These are phyloP conservation scores for Myotis findleyi DNA, from an alignment of 2,797 vertebrate genomes.

Conservation along the genomic window DNA sequence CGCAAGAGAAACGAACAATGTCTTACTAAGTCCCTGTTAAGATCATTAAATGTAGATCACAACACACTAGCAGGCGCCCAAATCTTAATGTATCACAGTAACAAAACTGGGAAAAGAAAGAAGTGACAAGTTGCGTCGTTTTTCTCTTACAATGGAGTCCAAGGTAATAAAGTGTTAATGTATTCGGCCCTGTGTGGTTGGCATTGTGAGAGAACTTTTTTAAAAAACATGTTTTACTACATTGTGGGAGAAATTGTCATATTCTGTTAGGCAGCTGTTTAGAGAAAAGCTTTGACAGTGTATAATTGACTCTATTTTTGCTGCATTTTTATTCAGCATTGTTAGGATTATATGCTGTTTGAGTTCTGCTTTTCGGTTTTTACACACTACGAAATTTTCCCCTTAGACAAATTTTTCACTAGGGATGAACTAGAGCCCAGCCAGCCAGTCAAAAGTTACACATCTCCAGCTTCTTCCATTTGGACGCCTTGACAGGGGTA, in stretches of 20 bases:
- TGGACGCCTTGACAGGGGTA: not conserved
- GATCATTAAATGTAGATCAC: constrained; percentile 90
- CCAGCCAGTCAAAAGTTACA: not conserved
- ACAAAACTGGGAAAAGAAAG: constrained; percentile 85
- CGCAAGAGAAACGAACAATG: constrained; percentile 85
- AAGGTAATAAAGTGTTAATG: constrained; percentile 89
- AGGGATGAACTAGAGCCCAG: not conserved
- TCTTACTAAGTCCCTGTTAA: constrained; percentile 87
- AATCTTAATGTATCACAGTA: constrained; percentile 87
- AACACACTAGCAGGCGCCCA: constrained; percentile 83
- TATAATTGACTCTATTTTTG: constrained; percentile 90
- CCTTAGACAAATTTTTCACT: constrained; percentile 50
- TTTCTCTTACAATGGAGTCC: constrained; percentile 84
- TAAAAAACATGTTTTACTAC: constrained; percentile 73
- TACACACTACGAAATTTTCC: constrained; percentile 68
- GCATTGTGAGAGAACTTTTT: constrained; percentile 86
- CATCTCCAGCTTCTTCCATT: not conserved
- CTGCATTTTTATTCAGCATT: constrained; percentile 85
- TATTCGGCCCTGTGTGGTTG: constrained; percentile 84
- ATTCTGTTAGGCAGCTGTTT: constrained; percentile 89
- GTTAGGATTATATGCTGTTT: constrained; percentile 87
- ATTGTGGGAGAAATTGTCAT: constrained; percentile 88
- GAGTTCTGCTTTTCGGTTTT: constrained; percentile 85
- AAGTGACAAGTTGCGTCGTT: constrained; percentile 86
- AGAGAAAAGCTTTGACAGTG: constrained; percentile 89